Evolutionary conservation across 2,888 invertebrate species (phyloP).

Genomic region (Venusia cambrica): DNA sequence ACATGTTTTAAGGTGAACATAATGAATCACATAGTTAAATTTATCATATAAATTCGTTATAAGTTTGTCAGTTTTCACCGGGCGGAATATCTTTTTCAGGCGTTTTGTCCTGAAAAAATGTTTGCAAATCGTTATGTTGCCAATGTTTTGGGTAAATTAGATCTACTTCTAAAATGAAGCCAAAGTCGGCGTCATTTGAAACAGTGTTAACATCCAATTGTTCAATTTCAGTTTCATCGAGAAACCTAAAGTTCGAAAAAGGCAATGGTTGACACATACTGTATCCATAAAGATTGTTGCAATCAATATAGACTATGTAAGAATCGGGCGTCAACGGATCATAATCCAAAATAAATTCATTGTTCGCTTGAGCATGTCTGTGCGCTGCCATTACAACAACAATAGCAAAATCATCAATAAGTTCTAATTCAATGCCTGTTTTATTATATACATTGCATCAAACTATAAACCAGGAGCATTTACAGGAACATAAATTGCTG

Average conservation of each 20-base stretch:
- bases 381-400: constrained; percentile 26
- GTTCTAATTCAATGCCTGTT: constrained; percentile 18
- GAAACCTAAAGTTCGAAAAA: neutral
- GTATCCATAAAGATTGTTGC: no score
- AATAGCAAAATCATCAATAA: constrained; percentile 30
- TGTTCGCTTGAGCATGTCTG: constrained; percentile 29
- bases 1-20: constrained; percentile 3
- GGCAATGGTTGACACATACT: no score
- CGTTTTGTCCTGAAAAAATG: no score
- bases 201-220: neutral
- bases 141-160: constrained; percentile 1
- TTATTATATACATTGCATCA: constrained; percentile 19
- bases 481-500: constrained; percentile 15
- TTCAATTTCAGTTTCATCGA: neutral
- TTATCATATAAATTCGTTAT: constrained; percentile 5
- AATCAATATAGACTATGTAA: constrained; percentile 4
- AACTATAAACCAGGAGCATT: constrained; percentile 16
- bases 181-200: constrained; percentile 1
- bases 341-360: no score
- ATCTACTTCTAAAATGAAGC: constrained; percentile 4
- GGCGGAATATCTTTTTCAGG: constrained; percentile 5
- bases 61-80: constrained; percentile 1
- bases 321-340: constrained; percentile 30
- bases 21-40: constrained; percentile 3
- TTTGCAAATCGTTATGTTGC: constrained; percentile 1